Evolutionary conservation across 2,888 invertebrate genomes (phyloP).

Genomic region (Schrankia costaestrigalis): DNA sequence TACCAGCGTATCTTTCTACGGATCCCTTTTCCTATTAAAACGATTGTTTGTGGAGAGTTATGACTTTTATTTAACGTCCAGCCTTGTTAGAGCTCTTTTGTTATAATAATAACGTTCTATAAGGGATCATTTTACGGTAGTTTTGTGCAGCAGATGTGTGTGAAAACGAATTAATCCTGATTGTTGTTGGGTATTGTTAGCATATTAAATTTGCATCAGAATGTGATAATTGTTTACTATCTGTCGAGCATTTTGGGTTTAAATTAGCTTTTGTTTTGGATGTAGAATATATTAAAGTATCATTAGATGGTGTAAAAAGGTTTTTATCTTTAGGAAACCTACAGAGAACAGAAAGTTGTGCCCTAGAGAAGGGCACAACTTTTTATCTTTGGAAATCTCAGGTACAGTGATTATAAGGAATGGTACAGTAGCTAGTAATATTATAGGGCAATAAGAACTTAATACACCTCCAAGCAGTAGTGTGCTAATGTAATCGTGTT

Average conservation of each 20-base stretch:
- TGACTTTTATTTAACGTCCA: conserved; percentile 58
- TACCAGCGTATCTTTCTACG: conserved; percentile 44
- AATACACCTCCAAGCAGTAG: too few species aligned
- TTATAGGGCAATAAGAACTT: too few species aligned
- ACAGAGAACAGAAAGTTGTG: too few species aligned
- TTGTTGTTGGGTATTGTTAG: conserved; percentile 48
- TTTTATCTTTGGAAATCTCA: too few species aligned
- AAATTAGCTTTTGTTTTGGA: conserved; percentile 2
- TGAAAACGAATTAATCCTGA: conserved; percentile 52
- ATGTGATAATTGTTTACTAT: conserved; percentile 68
- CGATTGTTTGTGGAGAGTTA: conserved; percentile 70
- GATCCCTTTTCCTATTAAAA: conserved; percentile 60
- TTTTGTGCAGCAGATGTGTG: conserved; percentile 34
- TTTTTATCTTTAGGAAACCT: too few species aligned
- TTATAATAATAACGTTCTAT: conserved; percentile 25
- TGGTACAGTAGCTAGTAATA: too few species aligned
- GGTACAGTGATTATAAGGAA: too few species aligned
- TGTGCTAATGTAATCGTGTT: too few species aligned
- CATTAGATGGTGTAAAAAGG: too few species aligned
- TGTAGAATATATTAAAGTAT: not conserved
- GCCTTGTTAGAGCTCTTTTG: conserved; percentile 38
- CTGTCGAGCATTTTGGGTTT: conserved; percentile 22
- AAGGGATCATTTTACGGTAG: conserved; percentile 46
- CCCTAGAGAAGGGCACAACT: too few species aligned
- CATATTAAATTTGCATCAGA: conserved; percentile 70